Evolutionary conservation across 2,113 vertebrate genomes (phyloP).

Genomic region (Rhinoderma darwinii): DNA sequence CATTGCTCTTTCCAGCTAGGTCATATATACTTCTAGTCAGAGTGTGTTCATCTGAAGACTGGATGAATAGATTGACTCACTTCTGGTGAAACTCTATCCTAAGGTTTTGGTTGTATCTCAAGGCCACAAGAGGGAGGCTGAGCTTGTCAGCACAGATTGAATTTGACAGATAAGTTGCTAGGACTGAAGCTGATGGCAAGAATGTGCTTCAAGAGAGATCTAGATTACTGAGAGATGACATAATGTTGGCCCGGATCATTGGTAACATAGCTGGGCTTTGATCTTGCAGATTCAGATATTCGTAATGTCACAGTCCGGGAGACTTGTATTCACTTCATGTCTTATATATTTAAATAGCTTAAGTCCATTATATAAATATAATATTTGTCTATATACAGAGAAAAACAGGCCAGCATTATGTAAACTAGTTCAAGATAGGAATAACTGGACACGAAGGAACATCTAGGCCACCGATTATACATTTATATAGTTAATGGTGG

Average conservation of each 20-base stretch:
- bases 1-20: slow-evolving; percentile 1
- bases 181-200: slow-evolving; percentile 45
- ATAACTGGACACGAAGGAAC: not conserved
- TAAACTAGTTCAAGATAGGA: not conserved
- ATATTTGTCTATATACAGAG: not conserved
- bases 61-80: slow-evolving; percentile 31
- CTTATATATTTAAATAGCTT: not conserved
- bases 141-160: slow-evolving; percentile 52
- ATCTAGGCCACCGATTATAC: not conserved
- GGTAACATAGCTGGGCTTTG: slow-evolving; percentile 34
- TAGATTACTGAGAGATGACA: slow-evolving; percentile 43
- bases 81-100: slow-evolving; percentile 50
- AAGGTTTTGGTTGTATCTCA: slow-evolving; percentile 47
- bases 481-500: not conserved
- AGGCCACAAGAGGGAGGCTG: slow-evolving; percentile 39
- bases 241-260: slow-evolving; percentile 40
- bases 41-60: slow-evolving; percentile 30
- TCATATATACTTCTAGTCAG: not conserved
- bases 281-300: slow-evolving; percentile 29
- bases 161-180: slow-evolving; percentile 56
- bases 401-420: not conserved
- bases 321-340: not conserved
- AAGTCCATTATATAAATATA: not conserved
- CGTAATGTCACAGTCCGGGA: slow-evolving; percentile 20
- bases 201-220: slow-evolving; percentile 51